Evolutionary conservation across 2,888 invertebrate genomes (phyloP), one percentile per base, ranked within the genome.

Genomic region (Priapulus caudatus): DNA sequence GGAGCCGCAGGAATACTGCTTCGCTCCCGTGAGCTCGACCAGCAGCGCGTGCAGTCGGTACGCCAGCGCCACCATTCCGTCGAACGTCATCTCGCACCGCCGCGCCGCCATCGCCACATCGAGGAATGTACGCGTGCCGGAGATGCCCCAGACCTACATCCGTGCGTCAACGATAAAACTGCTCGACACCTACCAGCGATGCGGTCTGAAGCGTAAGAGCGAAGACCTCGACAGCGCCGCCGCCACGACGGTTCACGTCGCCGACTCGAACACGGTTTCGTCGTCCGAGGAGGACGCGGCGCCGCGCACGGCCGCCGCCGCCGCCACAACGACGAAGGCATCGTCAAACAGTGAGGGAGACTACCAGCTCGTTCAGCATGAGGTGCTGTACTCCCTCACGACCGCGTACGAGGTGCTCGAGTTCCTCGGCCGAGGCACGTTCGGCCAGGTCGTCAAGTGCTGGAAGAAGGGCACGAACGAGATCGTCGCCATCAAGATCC

Each of bases 401-500:
- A 90, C 90, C 66, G 86, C 92, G 77, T 95, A 83, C 74, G 82
- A 93, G 80, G 97, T 97, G 68, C 78, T 97, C 73, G 97, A 98
- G 78, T 99, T 98, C 77, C 81, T 99, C 69, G 98, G 98, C 63
- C 84, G 98, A 64, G 98, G 98, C 67, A 98, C 97, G 63, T 98
- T 98, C 77, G 97, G 97, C 60, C 81, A 84, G 74, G 98, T 99
- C 69, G 98, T 98, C 70, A 99, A 99, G 78, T 99, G 98, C 76
- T 98, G 98, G 97, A 98, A 99, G 77, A 95, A 97, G 73, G 97
- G 97, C 72, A 98, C 98, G 66, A 98, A 93, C 72, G 97, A 99
- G 76, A 97, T 99, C 70, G 97, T 98, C 67, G 98, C 98, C 71
- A 98, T 99, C 74, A 99, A 99, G 79, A 99, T 99, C 72, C 79